Conservation (phyloP, 2,888 invertebrate species). For the Gnatocerus cornutus region DNA sequence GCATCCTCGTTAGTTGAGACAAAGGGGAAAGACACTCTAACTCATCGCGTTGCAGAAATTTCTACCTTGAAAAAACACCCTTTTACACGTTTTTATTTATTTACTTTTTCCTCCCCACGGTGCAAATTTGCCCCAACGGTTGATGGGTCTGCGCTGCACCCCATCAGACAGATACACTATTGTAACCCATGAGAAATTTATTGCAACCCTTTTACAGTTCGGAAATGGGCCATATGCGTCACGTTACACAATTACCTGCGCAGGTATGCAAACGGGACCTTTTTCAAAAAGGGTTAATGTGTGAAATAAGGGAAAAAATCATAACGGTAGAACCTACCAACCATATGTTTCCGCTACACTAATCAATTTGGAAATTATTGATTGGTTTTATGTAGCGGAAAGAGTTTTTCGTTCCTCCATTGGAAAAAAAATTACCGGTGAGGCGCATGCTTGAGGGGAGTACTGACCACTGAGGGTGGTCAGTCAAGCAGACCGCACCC, state of each 20-base stretch:
- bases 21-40: constrained; percentile 14
- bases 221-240: constrained; percentile 61
- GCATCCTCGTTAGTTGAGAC: constrained; percentile 50
- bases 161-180: constrained; percentile 47
- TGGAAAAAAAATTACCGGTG: constrained; percentile 54
- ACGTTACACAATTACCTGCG: constrained; percentile 57
- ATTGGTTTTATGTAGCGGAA: constrained; percentile 66
- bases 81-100: neutral
- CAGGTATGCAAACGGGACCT: constrained; percentile 56
- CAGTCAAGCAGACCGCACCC: constrained; percentile 66
- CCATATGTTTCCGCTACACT: constrained; percentile 65
- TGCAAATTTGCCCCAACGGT: constrained; percentile 27
- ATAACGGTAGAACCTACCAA: constrained; percentile 50
- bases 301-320: constrained; percentile 59
- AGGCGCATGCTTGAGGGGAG: constrained; percentile 59
- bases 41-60: too few relatives aligned
- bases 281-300: constrained; percentile 59
- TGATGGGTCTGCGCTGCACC: constrained; percentile 25
- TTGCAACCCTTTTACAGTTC: constrained; percentile 61
- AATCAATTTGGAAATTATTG: constrained; percentile 64
- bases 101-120: neutral
- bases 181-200: constrained; percentile 60
- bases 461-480: constrained; percentile 66
- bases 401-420: constrained; percentile 47
- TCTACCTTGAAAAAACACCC: too few relatives aligned